These are phyloP conservation scores for Drosophila meridionalis DNA, from an alignment of 2,888 invertebrate genomes.

Conservation along the genomic window DNA sequence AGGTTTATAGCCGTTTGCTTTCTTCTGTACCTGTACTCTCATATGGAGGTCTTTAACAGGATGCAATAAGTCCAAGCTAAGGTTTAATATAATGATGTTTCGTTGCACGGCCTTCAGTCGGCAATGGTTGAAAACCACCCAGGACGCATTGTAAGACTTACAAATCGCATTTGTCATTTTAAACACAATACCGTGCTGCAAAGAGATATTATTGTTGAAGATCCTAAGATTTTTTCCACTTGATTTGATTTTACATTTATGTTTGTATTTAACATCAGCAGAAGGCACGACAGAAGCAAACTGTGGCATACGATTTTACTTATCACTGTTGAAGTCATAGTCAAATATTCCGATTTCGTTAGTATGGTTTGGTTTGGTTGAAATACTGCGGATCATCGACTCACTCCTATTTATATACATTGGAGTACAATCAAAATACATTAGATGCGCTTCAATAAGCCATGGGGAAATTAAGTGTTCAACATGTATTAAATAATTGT, in stretches of 20 bases:
- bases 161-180: constrained; percentile 30
- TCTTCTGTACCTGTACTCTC: constrained; percentile 1
- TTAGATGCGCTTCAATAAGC: background rate
- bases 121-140: constrained; percentile 1
- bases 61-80: background rate
- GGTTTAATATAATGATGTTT: constrained; percentile 8
- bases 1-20: constrained; percentile 22
- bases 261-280: background rate
- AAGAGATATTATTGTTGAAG: background rate
- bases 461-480: background rate
- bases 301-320: background rate
- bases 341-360: background rate
- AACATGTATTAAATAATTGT: too few relatives aligned
- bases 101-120: constrained; percentile 21
- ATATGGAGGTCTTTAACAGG: background rate
- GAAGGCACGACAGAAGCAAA: background rate
- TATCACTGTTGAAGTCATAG: background rate
- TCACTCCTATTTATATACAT: background rate
- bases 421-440: background rate
- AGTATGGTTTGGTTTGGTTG: background rate
- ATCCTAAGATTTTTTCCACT: background rate
- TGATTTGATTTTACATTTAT: background rate
- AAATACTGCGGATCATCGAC: background rate
- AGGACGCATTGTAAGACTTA: constrained; percentile 13
- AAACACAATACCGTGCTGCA: background rate